Evolutionary conservation across 2,888 invertebrate species (phyloP).

Genomic region (Apamea epomidion): DNA sequence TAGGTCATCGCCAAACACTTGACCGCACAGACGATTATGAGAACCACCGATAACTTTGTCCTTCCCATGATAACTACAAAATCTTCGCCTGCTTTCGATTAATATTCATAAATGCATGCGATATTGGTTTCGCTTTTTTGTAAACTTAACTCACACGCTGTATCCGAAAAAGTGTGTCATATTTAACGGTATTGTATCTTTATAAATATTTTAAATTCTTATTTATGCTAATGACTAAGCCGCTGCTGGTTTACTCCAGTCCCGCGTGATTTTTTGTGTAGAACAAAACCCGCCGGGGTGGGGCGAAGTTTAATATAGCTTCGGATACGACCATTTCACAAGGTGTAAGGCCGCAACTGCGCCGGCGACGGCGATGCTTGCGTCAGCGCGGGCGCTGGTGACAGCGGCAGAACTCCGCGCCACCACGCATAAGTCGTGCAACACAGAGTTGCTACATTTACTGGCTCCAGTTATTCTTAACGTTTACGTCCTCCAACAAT

Average conservation of each 20-base stretch:
- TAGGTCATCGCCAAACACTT: slow-evolving; percentile 81
- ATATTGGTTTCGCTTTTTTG: slow-evolving; percentile 65
- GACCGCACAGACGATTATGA: slow-evolving; percentile 77
- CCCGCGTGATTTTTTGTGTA: slow-evolving; percentile 81
- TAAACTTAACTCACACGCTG: slow-evolving; percentile 71
- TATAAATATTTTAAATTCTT: slow-evolving; percentile 66
- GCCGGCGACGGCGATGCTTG: slow-evolving; percentile 76
- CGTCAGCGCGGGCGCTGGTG: slow-evolving; percentile 78
- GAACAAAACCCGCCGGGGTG: slow-evolving; percentile 85
- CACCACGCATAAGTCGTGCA: slow-evolving; percentile 78
- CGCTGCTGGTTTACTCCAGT: slow-evolving; percentile 68
- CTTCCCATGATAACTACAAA: slow-evolving; percentile 75
- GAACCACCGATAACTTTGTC: slow-evolving; percentile 73
- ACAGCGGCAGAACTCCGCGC: slow-evolving; percentile 70
- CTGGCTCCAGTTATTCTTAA: slow-evolving; percentile 81
- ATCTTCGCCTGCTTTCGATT: slow-evolving; percentile 55
- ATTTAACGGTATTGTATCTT: slow-evolving; percentile 77
- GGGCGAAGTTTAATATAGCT: slow-evolving; percentile 88
- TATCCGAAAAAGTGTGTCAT: slow-evolving; percentile 76
- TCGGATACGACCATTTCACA: slow-evolving; percentile 90
- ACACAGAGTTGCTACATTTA: slow-evolving; percentile 84
- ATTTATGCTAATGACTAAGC: slow-evolving; percentile 41
- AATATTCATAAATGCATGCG: slow-evolving; percentile 69
- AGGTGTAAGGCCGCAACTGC: slow-evolving; percentile 85
- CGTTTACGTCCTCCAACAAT: slow-evolving; percentile 79